Base-by-base conservation (phyloP, 2,113 vertebrate genomes). In the Nestor notabilis region DNA sequence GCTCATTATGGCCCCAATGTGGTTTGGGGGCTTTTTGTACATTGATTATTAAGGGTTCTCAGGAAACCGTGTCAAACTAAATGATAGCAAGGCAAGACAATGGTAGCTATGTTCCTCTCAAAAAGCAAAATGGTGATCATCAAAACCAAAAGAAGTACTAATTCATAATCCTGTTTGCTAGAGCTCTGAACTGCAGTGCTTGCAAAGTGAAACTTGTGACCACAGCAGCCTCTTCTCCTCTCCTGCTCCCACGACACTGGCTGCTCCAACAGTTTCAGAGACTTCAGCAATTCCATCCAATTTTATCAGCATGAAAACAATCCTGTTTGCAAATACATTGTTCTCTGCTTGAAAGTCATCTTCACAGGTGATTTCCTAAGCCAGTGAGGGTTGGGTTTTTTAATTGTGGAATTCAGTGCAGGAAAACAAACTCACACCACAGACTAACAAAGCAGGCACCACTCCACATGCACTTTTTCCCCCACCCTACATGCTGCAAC, bases 41-140 rank as follows among this genome's bases (percentile, higher is more conserved):
- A 3, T 64, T 60, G 35, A 41, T 71, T 84, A 37, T 39, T 28
- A 64, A 39, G 17, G 21, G 16, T 44, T 84, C 60, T n/a, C 78
- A 72, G n/a, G 47, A 76, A 27, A 72, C 9, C 2, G 2, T 35
- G 60, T 60, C 28, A 77, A 90, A 46, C 5, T 35, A 58, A 86
- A 75, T 1, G 4, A 27, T 7, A 71, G 27, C 52, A 87, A 91
- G 25, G 43, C 47, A 92, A 78, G 72, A 64, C 35, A 82, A 47
- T 4, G 0, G 19, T 46, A 52, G 21, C 53, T 41, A 47, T 10
- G 6, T 4, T 52, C 10, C 35, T 47, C 31, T 13, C 1, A 0
- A 87, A 90, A 90, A 79, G 49, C 35, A 43, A 75, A 7, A 31
- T 1, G 1, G 3, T 23, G 8, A 71, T 71, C 89, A 84, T 0